phyloP scores from a whole-genome alignment of 2,888 invertebrate genomes.

The Aleiodes testaceus region DNA sequence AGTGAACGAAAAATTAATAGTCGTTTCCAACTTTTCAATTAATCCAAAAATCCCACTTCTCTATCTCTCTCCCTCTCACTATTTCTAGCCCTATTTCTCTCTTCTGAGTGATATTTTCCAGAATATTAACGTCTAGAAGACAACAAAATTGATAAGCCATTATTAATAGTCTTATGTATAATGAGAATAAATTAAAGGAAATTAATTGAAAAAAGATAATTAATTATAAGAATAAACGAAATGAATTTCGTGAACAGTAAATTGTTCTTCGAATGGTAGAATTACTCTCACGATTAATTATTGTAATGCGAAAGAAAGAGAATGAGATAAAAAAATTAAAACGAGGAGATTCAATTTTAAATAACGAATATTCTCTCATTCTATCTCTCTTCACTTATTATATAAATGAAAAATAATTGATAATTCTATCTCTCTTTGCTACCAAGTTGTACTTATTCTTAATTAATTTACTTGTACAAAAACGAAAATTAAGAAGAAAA shows the following conservation, averaged over 20 bases:
- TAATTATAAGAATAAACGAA: conserved; percentile 37
- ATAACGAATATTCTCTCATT: conserved; percentile 51
- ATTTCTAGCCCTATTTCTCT: neutral
- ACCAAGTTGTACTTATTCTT: conserved; percentile 74
- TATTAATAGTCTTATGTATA: conserved; percentile 23
- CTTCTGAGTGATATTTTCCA: neutral
- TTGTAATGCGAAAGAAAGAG: conserved; percentile 44
- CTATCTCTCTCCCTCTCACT: conserved; percentile 27
- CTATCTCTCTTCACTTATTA: conserved; percentile 66
- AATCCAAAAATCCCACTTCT: neutral
- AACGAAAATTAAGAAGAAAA: too few species aligned
- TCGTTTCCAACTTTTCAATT: too few species aligned
- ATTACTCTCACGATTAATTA: conserved; percentile 42
- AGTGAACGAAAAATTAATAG: neutral
- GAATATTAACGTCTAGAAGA: conserved; percentile 36
- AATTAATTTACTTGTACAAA: conserved; percentile 74
- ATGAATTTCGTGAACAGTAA: conserved; percentile 14
- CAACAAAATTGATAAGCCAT: conserved; percentile 40
- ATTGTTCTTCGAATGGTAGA: neutral
- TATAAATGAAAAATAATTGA: conserved; percentile 70
- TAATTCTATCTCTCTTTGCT: conserved; percentile 74
- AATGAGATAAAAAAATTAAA: conserved; percentile 48
- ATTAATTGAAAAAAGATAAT: conserved; percentile 31
- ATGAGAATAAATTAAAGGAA: conserved; percentile 37
- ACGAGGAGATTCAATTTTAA: conserved; percentile 44